Evolutionary conservation across 2,113 vertebrate species (phyloP), one percentile per base, ranked within the genome.

Genomic region (Limanda limanda): DNA sequence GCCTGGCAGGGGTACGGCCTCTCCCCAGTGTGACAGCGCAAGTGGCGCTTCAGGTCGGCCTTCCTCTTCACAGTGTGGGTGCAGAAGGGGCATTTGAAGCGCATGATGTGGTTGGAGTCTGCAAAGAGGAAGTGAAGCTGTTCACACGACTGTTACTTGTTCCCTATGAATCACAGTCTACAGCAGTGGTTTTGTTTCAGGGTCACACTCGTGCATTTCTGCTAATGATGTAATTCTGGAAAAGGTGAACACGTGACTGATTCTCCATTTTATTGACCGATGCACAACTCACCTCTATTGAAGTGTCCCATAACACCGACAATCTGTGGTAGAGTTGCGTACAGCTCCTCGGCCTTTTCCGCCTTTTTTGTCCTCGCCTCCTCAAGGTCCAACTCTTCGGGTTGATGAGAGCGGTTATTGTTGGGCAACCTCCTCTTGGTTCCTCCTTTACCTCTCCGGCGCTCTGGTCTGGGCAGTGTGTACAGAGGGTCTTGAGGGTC

Each of bases 51-150:
- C 9, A 99, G 94, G 91, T 99, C 98, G 0, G 98, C 97, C 88
- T 99, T 99, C 78, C 98, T 95, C 83, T 99, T 99, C 71, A 99
- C 98, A 71, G 98, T 97, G 1, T 99, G 98, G 1, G 97, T 97
- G 85, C 98, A 99, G 88, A 98, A 99, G 0, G 97, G 97, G 68
- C 98, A 99, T 93, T 98, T 99, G 93, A 98, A 99, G 68, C 96
- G 95, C 95, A 98, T 96, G 59, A 95, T 92, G 55, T 96, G 94
- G 82, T 96, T 94, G 40, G 96, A 95, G 78, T 97, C 98, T 99
- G 94, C 56, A 79, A 86, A 76, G 18, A 78, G 27, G 25, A 69
- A 65, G 52, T 81, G 10, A 79, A 74, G 59, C 1, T 56, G 35
- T 72, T 79, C 2, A 72, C 25, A 78, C 13, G 11, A 57, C n/a